Evolutionary conservation across 1,140 invertebrate species (phyloP), one percentile per base, ranked within the genome.

Genomic region (Drosophila sucinea): DNA sequence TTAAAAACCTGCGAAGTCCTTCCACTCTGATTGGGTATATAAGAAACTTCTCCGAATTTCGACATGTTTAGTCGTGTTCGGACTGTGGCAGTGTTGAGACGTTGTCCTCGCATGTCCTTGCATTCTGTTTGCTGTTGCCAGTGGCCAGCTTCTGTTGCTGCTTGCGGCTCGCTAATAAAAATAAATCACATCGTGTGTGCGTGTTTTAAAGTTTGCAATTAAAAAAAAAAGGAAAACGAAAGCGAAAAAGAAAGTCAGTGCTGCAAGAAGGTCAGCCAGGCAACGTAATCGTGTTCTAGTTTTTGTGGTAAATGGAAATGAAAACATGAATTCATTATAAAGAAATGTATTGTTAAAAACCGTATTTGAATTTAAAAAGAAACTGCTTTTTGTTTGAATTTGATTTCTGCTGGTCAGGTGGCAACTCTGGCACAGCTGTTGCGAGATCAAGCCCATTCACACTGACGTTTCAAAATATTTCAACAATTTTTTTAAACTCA

Each of bases 121-220:
- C 44, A 27, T 47, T 25, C 23, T 58, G 27, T 54, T 27, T 27
- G 66, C 51, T 62, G 38, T 47, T 60, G 54, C 44, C 63, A 58
- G 32, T 29, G 57, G 40, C 38, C 55, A 51, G 30, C 30, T 57
- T 25, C 58, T 60, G 58, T 35, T 55, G 35, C 44, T 51, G 56
- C 58, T 79, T 61, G 65, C 60, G 63, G 51, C 63, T 60, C 38
- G 44, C 61, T 71, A 51, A 81, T 81, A 38, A 69, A 81, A 85
- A 51, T 44, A 78, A 87, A 76, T 51, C 82, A 73, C 70, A 54
- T 73, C 27, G 44, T 30, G 62, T 70, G 79, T 86, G 79, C 83
- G 83, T 86, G 79, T 60, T 80, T 61, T 69, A 82, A 73, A 79
- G 73, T 85, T 78, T 32, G 55, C 55, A 79, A 79, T 86, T 81